Percentiles rank a stretch among this genome's conserved stretches.
Conservation (phyloP, 2,113 vertebrate species). For the Etheostoma cragini region DNA sequence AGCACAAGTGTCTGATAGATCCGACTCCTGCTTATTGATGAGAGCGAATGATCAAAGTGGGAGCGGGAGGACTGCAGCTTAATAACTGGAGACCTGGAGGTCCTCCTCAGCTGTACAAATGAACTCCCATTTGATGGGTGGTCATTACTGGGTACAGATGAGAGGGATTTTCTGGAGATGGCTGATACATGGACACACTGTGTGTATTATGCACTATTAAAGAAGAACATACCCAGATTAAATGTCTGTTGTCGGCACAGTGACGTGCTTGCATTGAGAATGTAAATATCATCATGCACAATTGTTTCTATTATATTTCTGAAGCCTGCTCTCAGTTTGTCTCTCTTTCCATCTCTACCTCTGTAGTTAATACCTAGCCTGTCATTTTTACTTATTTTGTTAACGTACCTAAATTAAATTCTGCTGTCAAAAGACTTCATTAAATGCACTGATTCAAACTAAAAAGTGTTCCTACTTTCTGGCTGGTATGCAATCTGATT, state of each 20-base stretch:
- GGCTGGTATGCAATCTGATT: constrained; percentile 53
- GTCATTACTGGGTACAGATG: constrained; percentile 53
- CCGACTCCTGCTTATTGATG: constrained; percentile 57
- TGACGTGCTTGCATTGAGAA: constrained; percentile 5
- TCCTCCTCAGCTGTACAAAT: constrained; percentile 44
- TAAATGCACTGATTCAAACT: constrained; percentile 36
- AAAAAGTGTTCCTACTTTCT: constrained; percentile 33
- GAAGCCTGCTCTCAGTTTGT: constrained; percentile 8
- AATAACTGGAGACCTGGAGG: constrained; percentile 49
- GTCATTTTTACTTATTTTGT: constrained; percentile 36
- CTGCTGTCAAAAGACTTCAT: constrained; percentile 35
- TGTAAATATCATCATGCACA: constrained; percentile 33
- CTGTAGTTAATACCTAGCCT: not conserved
- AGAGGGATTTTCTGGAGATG: constrained; percentile 54
- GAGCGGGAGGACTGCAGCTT: constrained; percentile 35
- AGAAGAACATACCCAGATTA: not conserved
- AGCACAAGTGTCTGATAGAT: constrained; percentile 51
- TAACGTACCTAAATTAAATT: constrained; percentile 19
- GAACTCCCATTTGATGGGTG: constrained; percentile 33
- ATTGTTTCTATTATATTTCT: constrained; percentile 40
- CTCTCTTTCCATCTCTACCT: not conserved
- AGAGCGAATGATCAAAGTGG: constrained; percentile 20
- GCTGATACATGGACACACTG: constrained; percentile 35
- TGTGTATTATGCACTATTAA: not conserved
- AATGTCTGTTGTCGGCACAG: not conserved